These are phyloP conservation scores for Spisula subtruncata DNA, from an alignment of 2,888 invertebrate species.

Conservation along the genomic window DNA sequence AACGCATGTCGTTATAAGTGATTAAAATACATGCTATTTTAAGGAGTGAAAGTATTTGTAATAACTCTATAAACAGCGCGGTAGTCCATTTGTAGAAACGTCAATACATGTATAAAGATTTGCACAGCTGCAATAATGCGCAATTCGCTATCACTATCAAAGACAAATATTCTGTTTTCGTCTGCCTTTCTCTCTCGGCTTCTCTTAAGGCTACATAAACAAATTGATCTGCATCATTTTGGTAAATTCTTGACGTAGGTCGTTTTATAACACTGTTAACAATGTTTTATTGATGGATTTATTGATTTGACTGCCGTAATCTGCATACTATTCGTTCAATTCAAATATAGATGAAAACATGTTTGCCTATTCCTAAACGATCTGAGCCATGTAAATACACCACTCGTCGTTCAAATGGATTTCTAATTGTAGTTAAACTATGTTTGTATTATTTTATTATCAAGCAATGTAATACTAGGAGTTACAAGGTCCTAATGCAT, in stretches of 20 bases:
- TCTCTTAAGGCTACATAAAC: slow-evolving; percentile 3
- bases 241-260: slow-evolving; percentile 3
- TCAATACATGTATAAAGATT: background rate
- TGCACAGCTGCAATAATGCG: background rate
- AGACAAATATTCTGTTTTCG: background rate
- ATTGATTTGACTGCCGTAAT: background rate
- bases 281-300: background rate
- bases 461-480: too few species aligned
- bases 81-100: background rate
- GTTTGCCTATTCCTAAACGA: background rate
- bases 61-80: background rate
- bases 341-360: background rate
- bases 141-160: background rate
- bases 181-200: background rate
- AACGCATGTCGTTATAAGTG: too few species aligned
- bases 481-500: background rate
- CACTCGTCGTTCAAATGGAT: background rate
- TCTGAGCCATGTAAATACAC: too few species aligned
- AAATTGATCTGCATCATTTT: background rate
- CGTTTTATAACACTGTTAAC: background rate
- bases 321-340: background rate
- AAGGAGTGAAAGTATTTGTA: too few species aligned
- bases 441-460: background rate
- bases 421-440: background rate
- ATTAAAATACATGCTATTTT: too few species aligned